A percentile compares a stretch with the other conserved stretches of the same genome.
Conservation (phyloP, 2,888 invertebrate species). For the Plusia festucae region DNA sequence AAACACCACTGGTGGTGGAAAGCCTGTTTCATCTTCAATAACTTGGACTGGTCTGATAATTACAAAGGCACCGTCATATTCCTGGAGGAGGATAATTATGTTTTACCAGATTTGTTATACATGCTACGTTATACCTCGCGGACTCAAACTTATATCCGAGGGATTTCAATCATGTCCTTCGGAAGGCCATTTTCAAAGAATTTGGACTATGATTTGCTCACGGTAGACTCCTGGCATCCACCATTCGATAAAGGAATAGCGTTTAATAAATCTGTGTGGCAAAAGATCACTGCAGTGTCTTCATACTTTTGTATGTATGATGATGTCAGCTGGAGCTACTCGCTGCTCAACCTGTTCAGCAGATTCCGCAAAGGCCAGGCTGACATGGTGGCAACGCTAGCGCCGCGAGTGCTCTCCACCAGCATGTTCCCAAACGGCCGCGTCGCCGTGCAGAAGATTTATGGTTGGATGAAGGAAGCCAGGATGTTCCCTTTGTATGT, state of each 20-base stretch:
- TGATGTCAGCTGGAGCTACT: constrained; percentile 74
- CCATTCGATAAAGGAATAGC: constrained; percentile 67
- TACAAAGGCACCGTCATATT: constrained; percentile 65
- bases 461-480: constrained; percentile 18
- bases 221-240: constrained; percentile 70
- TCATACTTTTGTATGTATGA: constrained; percentile 66
- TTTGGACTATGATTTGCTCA: constrained; percentile 59
- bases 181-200: constrained; percentile 56
- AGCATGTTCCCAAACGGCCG: constrained; percentile 46
- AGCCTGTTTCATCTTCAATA: constrained; percentile 66
- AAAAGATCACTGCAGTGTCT: constrained; percentile 53
- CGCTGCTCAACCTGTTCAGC: constrained; percentile 63
- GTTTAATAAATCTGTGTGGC: constrained; percentile 70
- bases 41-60: constrained; percentile 48
- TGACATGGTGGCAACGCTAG: constrained; percentile 61
- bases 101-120: constrained; percentile 69
- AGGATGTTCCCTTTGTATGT: constrained; percentile 62
- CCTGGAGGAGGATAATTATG: constrained; percentile 68
- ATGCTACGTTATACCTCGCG: constrained; percentile 61
- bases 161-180: constrained; percentile 64
- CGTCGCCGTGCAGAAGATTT: constrained; percentile 33
- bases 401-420: constrained; percentile 65
- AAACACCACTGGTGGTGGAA: constrained; percentile 81
- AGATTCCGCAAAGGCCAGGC: constrained; percentile 51
- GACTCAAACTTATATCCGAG: constrained; percentile 55